Conservation (phyloP, 2,797 vertebrate species). For the Falco berigora region DNA sequence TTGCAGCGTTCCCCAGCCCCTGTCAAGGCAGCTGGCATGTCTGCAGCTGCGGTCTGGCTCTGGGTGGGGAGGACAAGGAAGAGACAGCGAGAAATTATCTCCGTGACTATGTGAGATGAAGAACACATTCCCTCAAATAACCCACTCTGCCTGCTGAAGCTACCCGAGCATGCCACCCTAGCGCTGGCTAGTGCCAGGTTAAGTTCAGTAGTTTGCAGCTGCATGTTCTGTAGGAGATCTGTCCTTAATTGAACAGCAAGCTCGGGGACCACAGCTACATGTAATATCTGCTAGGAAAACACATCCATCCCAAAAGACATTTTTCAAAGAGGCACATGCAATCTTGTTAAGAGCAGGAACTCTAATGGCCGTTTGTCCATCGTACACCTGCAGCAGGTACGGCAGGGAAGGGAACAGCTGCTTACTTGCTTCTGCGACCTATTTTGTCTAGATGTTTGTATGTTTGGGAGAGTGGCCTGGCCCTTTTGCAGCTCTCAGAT, state of each 20-base stretch:
- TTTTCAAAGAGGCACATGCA: slow-evolving; percentile 16
- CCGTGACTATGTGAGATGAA: slow-evolving; percentile 18
- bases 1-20: not conserved
- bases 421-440: slow-evolving; percentile 20
- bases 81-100: slow-evolving; percentile 30
- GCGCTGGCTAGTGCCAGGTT: slow-evolving; percentile 21
- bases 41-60: not conserved
- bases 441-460: slow-evolving; percentile 6
- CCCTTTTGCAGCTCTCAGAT: slow-evolving; percentile 46
- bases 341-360: slow-evolving; percentile 24
- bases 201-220: slow-evolving; percentile 23
- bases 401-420: not conserved
- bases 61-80: not conserved
- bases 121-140: slow-evolving; percentile 38
- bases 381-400: not conserved
- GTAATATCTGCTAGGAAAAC: not conserved
- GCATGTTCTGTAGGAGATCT: not conserved
- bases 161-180: slow-evolving; percentile 6
- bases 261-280: not conserved
- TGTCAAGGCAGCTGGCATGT: not conserved
- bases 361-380: not conserved
- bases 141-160: not conserved
- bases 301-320: not conserved
- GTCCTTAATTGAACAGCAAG: not conserved
- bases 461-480: slow-evolving; percentile 10